Evolutionary conservation across 2,113 vertebrate genomes (phyloP).

Genomic region (Gobiocypris rarus): DNA sequence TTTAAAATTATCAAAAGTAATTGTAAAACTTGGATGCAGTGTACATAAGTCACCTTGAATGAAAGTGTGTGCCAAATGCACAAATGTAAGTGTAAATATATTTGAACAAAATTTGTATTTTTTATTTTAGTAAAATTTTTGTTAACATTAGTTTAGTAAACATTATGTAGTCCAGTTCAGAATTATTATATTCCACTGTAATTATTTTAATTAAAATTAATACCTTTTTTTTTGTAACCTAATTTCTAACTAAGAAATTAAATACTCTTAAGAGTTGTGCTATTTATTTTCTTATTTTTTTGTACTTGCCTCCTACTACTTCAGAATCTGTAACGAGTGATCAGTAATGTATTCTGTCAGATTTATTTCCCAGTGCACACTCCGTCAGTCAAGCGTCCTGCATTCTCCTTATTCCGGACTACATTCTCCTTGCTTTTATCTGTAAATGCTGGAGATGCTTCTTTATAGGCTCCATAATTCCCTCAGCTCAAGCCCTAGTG

Average conservation of each 20-base stretch:
- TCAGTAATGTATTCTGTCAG: slow-evolving; percentile 19
- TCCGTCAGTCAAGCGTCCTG: slow-evolving; percentile 1
- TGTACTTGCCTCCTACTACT: background rate
- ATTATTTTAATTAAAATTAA: background rate
- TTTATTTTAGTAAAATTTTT: background rate
- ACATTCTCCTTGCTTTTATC: slow-evolving; percentile 23
- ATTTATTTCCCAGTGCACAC: slow-evolving; percentile 20
- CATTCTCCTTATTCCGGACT: slow-evolving; percentile 11
- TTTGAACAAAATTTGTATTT: too few species aligned
- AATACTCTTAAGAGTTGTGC: too few species aligned
- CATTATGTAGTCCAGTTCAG: background rate
- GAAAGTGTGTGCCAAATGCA: too few species aligned
- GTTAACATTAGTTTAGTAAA: too few species aligned
- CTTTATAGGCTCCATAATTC: background rate
- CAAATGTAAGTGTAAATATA: too few species aligned
- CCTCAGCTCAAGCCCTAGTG: background rate
- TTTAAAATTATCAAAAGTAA: too few species aligned
- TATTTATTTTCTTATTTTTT: too few species aligned
- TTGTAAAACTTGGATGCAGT: too few species aligned
- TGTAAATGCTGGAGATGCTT: background rate
- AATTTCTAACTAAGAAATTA: too few species aligned
- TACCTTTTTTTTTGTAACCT: too few species aligned
- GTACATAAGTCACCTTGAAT: too few species aligned
- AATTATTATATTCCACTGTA: background rate
- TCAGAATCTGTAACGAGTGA: background rate